Base-by-base conservation (phyloP, 2,797 vertebrate species). In the Paramormyrops hopkinsi region DNA sequence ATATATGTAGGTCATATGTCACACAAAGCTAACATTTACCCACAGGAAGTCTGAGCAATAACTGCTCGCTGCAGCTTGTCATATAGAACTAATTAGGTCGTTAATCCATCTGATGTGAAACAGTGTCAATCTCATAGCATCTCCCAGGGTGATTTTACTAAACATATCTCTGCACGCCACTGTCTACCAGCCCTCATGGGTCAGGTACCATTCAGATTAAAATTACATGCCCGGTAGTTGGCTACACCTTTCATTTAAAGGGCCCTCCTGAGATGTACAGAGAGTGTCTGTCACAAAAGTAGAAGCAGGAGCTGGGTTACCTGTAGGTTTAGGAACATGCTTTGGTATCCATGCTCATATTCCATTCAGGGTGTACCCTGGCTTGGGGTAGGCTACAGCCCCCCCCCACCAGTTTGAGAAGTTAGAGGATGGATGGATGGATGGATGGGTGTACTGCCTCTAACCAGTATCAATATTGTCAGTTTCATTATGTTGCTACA, bases 1-100 rank as follows among this genome's bases (percentile, higher is more conserved):
- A 95, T 91, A 90, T 94, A 96, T 96, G 92, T 96, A 94, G 95
- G 95, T 96, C 95, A 94, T 50, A 91, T 90, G 92, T 95, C 92
- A 91, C 88, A 91, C 92, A 89, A 89, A 92, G 92, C 76, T 79
- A 83, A 94, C 76, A 88, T 46, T 88, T 89, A 88, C 90, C 82
- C 89, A 91, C 88, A 85, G 56, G 89, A 92, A 91, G 91, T 92
- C 88, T 69, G 90, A 93, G 89, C 22, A 76, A 92, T 91, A 88
- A 6, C 92, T 92, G 89, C 90, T 90, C 90, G 62, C 89, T 73
- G 90, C 90, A 91, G 92, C 90, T 92, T 93, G 90, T 92, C 90
- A 91, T 90, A 92, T 91, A 48, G 89, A 90, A 92, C 89, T 93
- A 92, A 93, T 94, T 59, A 93, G 89, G 91, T 91, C 25, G 86